A percentile compares a stretch with the other conserved stretches of the same genome.
phyloP scores from a whole-genome alignment of 2,113 vertebrate species.

The Tragulus kanchil region DNA sequence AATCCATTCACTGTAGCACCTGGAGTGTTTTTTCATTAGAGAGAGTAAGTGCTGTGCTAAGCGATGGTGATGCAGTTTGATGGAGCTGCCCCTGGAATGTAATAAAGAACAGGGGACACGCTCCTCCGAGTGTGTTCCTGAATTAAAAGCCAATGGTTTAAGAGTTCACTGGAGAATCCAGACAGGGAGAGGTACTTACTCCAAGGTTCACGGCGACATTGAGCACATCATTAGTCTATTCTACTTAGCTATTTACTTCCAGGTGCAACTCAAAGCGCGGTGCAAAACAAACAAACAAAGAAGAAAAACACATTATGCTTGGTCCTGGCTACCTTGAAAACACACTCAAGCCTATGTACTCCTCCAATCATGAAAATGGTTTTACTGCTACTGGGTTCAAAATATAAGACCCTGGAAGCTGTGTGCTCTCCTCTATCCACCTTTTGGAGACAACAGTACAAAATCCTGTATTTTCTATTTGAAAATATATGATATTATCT shows the following conservation, averaged over 20 bases:
- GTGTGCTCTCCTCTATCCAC: background rate
- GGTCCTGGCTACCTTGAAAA: slow-evolving; percentile 21
- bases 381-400: background rate
- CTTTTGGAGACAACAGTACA: background rate
- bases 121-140: slow-evolving; percentile 68
- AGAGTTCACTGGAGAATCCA: slow-evolving; percentile 78
- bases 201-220: background rate
- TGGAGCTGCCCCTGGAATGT: slow-evolving; percentile 69
- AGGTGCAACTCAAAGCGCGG: slow-evolving; percentile 54
- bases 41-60: slow-evolving; percentile 13
- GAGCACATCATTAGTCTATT: slow-evolving; percentile 31
- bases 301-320: background rate
- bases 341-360: background rate
- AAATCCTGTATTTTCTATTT: background rate
- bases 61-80: slow-evolving; percentile 72
- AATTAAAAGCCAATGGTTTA: slow-evolving; percentile 74
- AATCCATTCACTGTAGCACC: slow-evolving; percentile 47
- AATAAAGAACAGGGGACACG: slow-evolving; percentile 69
- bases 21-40: slow-evolving; percentile 46
- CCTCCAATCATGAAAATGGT: background rate
- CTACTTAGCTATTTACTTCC: slow-evolving; percentile 54
- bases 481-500: background rate
- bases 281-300: background rate
- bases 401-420: background rate
- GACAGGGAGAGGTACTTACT: slow-evolving; percentile 18